Evolutionary conservation across 1,140 invertebrate genomes (phyloP).

Genomic region (Bathynomus jamesi): DNA sequence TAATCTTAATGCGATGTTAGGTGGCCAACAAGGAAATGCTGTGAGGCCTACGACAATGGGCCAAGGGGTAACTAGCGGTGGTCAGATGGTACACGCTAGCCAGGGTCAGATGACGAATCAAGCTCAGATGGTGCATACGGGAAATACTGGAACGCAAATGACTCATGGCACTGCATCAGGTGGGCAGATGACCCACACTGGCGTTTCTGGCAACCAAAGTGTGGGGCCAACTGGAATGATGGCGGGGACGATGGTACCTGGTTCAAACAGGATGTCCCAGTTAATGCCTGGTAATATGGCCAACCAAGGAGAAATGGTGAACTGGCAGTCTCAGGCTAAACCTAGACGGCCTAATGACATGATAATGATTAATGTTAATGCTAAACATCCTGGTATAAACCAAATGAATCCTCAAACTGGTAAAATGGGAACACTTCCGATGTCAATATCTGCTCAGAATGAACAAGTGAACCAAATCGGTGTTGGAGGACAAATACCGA

Average conservation of each 20-base stretch:
- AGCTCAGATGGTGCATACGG: conserved; percentile 5
- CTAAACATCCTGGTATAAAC: conserved; percentile 21
- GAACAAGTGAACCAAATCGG: conserved; percentile 15
- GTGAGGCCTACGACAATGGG: neutral
- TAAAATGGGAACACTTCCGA: conserved; percentile 26
- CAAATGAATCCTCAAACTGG: conserved; percentile 20
- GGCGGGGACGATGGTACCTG: conserved; percentile 12
- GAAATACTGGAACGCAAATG: neutral
- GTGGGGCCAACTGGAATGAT: conserved; percentile 5
- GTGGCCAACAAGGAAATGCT: neutral
- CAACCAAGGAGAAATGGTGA: conserved; percentile 20
- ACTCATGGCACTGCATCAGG: neutral
- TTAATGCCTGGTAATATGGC: conserved; percentile 22
- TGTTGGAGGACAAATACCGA: conserved; percentile 9
- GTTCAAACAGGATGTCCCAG: conserved; percentile 24
- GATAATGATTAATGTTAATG: conserved; percentile 15
- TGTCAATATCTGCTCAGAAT: conserved; percentile 17
- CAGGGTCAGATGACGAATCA: conserved; percentile 6
- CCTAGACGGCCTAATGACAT: conserved; percentile 18
- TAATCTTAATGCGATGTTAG: neutral
- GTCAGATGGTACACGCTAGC: conserved; percentile 7
- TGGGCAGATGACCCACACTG: conserved; percentile 6
- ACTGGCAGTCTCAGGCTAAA: conserved; percentile 19
- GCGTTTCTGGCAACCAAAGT: conserved; percentile 6
- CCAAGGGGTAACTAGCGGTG: neutral